Percentiles rank a stretch among this genome's conserved stretches.
These are phyloP conservation scores for Cardiocondyla obscurior DNA, from an alignment of 1,140 invertebrate genomes.

Conservation along the genomic window DNA sequence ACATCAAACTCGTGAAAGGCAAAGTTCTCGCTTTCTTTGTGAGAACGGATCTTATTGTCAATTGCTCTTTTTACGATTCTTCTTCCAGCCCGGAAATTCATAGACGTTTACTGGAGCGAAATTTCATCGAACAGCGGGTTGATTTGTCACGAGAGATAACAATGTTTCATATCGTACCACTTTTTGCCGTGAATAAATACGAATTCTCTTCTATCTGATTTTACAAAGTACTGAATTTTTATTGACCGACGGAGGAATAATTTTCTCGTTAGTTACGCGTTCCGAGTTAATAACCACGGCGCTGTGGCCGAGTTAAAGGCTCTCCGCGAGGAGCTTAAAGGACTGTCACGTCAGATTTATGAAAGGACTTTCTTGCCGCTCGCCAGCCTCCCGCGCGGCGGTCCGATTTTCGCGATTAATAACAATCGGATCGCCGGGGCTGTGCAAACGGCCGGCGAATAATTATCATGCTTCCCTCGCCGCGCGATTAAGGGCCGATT, in stretches of 20 bases:
- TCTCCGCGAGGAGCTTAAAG: constrained; percentile 31
- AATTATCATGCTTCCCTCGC: constrained; percentile 1
- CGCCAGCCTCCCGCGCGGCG: background rate
- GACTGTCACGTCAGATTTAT: constrained; percentile 44
- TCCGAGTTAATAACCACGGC: constrained; percentile 16
- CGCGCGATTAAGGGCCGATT: background rate
- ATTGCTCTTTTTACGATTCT: background rate
- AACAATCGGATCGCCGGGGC: background rate
- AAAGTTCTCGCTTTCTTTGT: background rate
- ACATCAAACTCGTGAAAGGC: constrained; percentile 45
- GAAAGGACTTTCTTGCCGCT: constrained; percentile 8
- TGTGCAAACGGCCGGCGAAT: background rate
- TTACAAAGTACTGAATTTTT: background rate
- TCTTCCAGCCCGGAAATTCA: background rate
- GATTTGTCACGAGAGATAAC: background rate
- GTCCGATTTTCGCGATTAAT: constrained; percentile 22
- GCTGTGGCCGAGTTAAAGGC: constrained; percentile 11
- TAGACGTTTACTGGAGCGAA: background rate
- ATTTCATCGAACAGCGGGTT: background rate
- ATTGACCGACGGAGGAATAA: background rate
- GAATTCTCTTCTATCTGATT: background rate
- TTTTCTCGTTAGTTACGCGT: background rate
- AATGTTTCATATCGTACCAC: background rate
- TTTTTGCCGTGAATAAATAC: background rate
- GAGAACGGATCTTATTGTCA: constrained; percentile 1